Conservation (phyloP, 2,113 vertebrate genomes). For the Cheilinus undulatus region DNA sequence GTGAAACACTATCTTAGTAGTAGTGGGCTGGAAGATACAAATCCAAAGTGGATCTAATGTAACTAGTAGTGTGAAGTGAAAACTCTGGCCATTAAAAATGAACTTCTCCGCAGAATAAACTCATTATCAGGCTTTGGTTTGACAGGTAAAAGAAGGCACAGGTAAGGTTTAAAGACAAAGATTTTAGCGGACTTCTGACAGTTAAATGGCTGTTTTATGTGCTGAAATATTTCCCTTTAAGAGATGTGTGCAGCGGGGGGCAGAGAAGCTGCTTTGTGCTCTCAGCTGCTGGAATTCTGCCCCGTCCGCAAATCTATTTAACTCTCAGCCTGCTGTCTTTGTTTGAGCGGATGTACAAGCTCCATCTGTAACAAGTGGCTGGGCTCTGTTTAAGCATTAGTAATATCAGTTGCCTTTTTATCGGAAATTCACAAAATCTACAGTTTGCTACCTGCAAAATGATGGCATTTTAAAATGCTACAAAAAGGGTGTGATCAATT, state of each 20-base stretch:
- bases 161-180: no score
- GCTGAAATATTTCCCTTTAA: constrained; percentile 51
- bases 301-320: constrained; percentile 80
- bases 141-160: no score
- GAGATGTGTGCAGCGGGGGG: constrained; percentile 39
- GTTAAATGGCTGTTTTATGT: not conserved
- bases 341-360: constrained; percentile 54
- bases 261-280: constrained; percentile 70
- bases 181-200: not conserved
- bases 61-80: no score
- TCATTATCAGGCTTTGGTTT: not conserved
- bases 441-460: no score
- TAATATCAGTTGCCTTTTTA: constrained; percentile 11
- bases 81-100: no score
- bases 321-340: constrained; percentile 69
- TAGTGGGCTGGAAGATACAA: not conserved
- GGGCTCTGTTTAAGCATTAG: not conserved
- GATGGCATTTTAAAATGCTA: no score
- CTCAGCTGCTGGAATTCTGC: constrained; percentile 81
- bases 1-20: constrained; percentile 12
- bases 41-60: no score
- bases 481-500: no score
- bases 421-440: not conserved
- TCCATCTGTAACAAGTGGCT: constrained; percentile 28
- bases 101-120: not conserved